Percentiles rank a stretch among this genome's conserved stretches.
phyloP scores from a whole-genome alignment of 2,113 vertebrate species.

The Rhynchomys soricoides region DNA sequence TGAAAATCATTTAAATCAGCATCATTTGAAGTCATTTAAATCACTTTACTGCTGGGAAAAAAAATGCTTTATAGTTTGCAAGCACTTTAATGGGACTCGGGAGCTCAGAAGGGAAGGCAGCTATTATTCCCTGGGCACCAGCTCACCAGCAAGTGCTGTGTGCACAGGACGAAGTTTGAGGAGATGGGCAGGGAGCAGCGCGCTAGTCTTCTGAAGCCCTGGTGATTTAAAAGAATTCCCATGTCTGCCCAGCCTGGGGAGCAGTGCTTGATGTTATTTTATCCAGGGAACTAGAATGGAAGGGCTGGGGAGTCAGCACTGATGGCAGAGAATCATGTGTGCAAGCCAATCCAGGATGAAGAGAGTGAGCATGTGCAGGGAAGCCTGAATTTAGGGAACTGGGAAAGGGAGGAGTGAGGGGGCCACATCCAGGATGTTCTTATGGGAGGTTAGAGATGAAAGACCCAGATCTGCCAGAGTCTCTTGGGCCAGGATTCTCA shows the following conservation, averaged over 20 bases:
- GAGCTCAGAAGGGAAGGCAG: not conserved
- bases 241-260: not conserved
- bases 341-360: not conserved
- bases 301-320: not conserved
- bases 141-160: not conserved
- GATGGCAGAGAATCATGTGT: not conserved
- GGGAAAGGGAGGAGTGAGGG: not conserved
- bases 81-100: not conserved
- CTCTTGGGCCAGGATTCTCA: not conserved
- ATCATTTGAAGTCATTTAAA: slow-evolving; percentile 15
- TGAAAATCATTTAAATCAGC: slow-evolving; percentile 18
- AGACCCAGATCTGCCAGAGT: not conserved
- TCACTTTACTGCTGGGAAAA: not conserved
- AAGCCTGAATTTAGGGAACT: rapidly evolving
- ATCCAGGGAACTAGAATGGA: not conserved
- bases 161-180: rapidly evolving
- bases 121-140: rapidly evolving
- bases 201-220: rapidly evolving
- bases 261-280: not conserved
- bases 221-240: not conserved
- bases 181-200: not conserved
- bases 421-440: not conserved
- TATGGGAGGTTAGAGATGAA: not conserved
- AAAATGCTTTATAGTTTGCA: not conserved
- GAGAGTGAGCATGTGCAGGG: rapidly evolving